phyloP scores from a whole-genome alignment of 1,140 invertebrate genomes.

The Habropoda laboriosa region DNA sequence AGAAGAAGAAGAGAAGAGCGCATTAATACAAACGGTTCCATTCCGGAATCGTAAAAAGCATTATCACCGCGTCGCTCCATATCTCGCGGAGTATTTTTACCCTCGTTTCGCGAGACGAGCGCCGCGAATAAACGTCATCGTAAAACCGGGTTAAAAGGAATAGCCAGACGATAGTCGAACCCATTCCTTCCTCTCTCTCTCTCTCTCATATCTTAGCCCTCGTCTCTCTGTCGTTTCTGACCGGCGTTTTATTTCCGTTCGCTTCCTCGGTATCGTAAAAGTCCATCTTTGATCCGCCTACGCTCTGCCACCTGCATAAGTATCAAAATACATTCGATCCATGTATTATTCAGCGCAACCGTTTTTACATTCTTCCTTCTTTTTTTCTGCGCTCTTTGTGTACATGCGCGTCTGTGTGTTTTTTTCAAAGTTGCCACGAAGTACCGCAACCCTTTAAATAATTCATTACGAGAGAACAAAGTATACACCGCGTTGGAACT shows the following conservation, averaged over 20 bases:
- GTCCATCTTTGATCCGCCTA: conserved; percentile 1
- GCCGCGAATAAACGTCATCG: neutral
- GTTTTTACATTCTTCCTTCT: conserved; percentile 31
- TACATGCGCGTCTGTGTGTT: no score
- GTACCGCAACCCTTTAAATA: conserved; percentile 53
- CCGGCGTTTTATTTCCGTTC: conserved; percentile 2
- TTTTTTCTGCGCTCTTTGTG: no score
- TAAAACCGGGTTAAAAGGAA: neutral
- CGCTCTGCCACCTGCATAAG: neutral
- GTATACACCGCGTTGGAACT: neutral
- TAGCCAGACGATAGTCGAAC: neutral
- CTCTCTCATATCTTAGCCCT: no score
- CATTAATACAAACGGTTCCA: neutral
- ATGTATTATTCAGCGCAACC: conserved; percentile 51
- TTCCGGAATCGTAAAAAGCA: neutral
- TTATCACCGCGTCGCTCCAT: neutral
- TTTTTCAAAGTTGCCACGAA: conserved; percentile 43
- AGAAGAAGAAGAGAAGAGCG: no score
- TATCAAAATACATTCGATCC: conserved; percentile 17
- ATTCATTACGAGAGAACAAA: conserved; percentile 63
- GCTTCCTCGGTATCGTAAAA: neutral
- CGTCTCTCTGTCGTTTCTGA: neutral
- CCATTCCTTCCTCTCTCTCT: neutral
- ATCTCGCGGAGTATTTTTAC: neutral
- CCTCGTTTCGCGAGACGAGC: neutral